Base-by-base conservation (phyloP, 2,797 vertebrate species). In the Huso huso region DNA sequence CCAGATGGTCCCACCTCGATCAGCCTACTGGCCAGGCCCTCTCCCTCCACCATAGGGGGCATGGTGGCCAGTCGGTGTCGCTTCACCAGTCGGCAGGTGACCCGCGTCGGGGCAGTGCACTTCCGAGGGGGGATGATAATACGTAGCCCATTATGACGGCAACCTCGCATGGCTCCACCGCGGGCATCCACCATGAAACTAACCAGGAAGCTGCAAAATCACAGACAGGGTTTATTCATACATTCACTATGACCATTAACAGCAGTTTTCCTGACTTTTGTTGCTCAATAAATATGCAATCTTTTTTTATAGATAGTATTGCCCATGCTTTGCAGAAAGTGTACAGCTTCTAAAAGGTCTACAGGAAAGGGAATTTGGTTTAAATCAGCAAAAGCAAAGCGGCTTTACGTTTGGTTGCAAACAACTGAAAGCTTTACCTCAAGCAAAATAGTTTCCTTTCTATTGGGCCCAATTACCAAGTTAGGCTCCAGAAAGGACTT, bases 161-260 rank as follows among this genome's bases (percentile, higher is more conserved):
- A 99, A 0, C 97, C 97, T 1, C 95, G 82, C 97, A 99, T 99
- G 67, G 97, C 93, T 8, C 97, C 97, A 0, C 97, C 97, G 49
- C 97, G 91, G 57, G 97, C 97, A 0, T 99, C 97, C 83, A 99
- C 97, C 97, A 99, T 99, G 79, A 99, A 99, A 81, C 97, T 99
- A 72, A 99, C 97, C 76, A 99, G 89, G 83, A 99, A 99, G 83
- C 97, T 99, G 81, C 13, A 80, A 87, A 8, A 71, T 10, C 65
- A 73, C 49, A 37, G 18, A 66, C 51, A 62, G 23, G 4, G 10
- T 10, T 65, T 49, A 62, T 11, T 57, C 64, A 61, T 52, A 51
- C 57, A 60, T 15, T 51, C 51, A 66, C 18, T 37, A 37, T 37
- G 37, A 37, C 4, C 37, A 57, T 57, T 5, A 57, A 13, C 10